Conservation (phyloP, 2,797 vertebrate species). For the Sarcoramphus papa region DNA sequence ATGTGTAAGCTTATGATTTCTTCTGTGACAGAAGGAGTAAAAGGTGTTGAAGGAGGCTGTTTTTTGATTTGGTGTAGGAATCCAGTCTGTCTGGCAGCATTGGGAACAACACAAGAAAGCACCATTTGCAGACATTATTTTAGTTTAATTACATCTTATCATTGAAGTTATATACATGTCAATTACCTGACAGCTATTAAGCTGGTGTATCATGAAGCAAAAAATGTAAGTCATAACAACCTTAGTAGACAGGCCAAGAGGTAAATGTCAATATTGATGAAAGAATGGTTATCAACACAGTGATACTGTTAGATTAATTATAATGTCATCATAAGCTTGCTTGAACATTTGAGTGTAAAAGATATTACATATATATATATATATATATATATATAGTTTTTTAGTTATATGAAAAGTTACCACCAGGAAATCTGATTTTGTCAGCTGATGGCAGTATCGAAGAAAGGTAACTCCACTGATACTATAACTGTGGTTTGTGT, state of each 20-base stretch:
- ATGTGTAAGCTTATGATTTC: background rate
- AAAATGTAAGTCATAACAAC: background rate
- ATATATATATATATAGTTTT: background rate
- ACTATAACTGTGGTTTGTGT: background rate
- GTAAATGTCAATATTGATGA: background rate
- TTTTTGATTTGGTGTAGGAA: background rate
- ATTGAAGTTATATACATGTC: background rate
- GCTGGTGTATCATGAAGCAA: background rate
- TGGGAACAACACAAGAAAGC: background rate
- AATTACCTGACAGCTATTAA: background rate
- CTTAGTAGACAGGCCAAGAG: background rate
- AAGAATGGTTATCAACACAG: background rate
- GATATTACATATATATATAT: background rate
- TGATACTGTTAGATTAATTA: background rate
- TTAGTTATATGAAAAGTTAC: background rate
- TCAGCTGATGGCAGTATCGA: background rate
- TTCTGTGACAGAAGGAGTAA: background rate
- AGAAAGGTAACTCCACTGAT: background rate
- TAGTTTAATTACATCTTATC: background rate
- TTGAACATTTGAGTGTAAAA: background rate
- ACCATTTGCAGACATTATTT: background rate
- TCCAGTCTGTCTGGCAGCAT: background rate
- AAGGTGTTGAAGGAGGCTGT: background rate
- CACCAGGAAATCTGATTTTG: background rate
- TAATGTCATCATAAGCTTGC: background rate